Evolutionary conservation across 2,797 vertebrate genomes (phyloP), one percentile per base, ranked within the genome.

Genomic region (Diplodus puntazzo): DNA sequence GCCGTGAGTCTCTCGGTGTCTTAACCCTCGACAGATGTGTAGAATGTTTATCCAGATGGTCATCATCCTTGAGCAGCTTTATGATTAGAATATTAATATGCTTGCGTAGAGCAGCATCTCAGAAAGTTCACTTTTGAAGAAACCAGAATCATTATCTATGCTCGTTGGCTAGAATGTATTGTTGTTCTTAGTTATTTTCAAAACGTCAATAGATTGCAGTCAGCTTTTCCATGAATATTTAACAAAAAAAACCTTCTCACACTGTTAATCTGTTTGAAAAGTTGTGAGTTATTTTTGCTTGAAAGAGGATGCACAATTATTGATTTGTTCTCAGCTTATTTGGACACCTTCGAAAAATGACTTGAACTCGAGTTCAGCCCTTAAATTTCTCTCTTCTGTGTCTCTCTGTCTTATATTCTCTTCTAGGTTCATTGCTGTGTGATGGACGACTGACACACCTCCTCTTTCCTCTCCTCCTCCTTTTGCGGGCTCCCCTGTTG

Each of bases 391-490:
- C 4, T 69, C 55, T 39, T 67, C n/a, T 66, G 12, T 62, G 2
- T 83, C 9, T 82, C 9, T 77, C 49, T 80, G 11, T 87, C 53
- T 87, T 49, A 2, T 82, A 1, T 71, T 72, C 42, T 64, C 73
- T 77, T 57, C 0, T 68, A 96, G 96, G 95, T 94, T 88, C 92
- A 50, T 69, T 92, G 87, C 77, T 90, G 77, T 92, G 85, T 90
- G 90, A 93, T 90, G 91, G 91, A 85, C 94, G 92, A 72, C 83
- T 94, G 92, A 88, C 88, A 45, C 92, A 93, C 85, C 81, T 95
- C 77, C 91, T 95, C 74, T 92, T 95, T 79, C 92, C 91, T 81
- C 86, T 96, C 65, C 94, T 95, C 55, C 90, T 95, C 46, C 89
- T 96, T 39, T 76, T 95, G 58, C 91, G 94, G 65, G 89, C 91